Evolutionary conservation across 2,113 vertebrate species (phyloP).

Genomic region (Dipodomys spectabilis): DNA sequence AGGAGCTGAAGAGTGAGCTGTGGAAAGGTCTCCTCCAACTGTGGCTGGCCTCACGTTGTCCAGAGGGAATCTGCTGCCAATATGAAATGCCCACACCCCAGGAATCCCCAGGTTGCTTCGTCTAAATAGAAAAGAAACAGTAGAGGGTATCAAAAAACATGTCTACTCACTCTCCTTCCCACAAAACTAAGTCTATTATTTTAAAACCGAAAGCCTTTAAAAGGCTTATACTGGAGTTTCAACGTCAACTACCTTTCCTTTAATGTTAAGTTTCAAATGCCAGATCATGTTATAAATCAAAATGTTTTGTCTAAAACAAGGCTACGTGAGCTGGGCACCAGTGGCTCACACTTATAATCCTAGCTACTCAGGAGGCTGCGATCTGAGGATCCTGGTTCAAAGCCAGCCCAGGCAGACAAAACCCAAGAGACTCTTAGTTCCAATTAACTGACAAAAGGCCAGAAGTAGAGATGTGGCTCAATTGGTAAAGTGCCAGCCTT

Average conservation of each 20-base stretch:
- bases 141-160: fast-evolving
- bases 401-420: too few relatives aligned
- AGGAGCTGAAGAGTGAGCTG: background rate
- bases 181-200: background rate
- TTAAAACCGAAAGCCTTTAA: conserved; percentile 26
- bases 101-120: conserved; percentile 91
- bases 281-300: background rate
- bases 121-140: conserved; percentile 81
- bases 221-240: conserved; percentile 1
- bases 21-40: background rate
- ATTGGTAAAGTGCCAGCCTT: too few relatives aligned
- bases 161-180: background rate
- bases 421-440: too few relatives aligned
- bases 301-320: conserved; percentile 22
- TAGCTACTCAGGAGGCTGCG: too few relatives aligned
- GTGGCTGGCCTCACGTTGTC: conserved; percentile 89
- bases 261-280: background rate
- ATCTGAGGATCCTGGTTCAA: too few relatives aligned
- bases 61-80: conserved; percentile 88
- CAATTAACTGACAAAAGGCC: too few relatives aligned
- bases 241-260: conserved; percentile 5
- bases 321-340: background rate
- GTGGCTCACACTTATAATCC: too few relatives aligned
- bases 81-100: conserved; percentile 95
- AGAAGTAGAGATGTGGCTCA: too few relatives aligned